phyloP scores from a whole-genome alignment of 2,113 vertebrate species.

The Cheirogaleus medius region DNA sequence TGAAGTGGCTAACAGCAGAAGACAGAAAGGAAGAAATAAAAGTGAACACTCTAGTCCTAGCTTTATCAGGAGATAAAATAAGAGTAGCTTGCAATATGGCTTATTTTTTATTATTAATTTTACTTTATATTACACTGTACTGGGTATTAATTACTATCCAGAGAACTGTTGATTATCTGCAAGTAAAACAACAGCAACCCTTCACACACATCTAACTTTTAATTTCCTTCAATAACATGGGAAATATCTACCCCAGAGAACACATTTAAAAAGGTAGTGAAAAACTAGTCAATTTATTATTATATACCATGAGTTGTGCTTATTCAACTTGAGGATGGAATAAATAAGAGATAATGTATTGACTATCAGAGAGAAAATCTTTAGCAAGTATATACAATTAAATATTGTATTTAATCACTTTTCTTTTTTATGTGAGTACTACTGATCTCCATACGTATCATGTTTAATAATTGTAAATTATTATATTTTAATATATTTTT shows the following conservation, averaged over 20 bases:
- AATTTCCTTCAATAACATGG: not conserved
- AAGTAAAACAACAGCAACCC: not conserved
- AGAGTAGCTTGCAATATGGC: not conserved
- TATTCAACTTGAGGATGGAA: not conserved
- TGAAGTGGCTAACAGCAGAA: not conserved
- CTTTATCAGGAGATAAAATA: not conserved
- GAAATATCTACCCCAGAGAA: not conserved
- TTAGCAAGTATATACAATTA: not conserved
- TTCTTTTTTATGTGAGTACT: not conserved
- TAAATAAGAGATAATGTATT: not conserved
- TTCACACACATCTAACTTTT: not conserved
- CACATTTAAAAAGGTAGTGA: not conserved
- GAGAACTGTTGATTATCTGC: not conserved
- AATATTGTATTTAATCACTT: not conserved
- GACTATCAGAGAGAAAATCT: not conserved
- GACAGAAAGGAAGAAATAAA: not conserved
- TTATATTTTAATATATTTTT: not conserved
- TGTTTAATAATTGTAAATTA: not conserved
- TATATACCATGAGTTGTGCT: not conserved
- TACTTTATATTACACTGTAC: not conserved
- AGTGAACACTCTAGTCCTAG: not conserved
- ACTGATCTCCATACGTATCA: not conserved
- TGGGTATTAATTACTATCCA: not conserved
- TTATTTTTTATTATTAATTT: not conserved
- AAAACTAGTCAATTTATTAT: not conserved